These are phyloP conservation scores for Trissolcus japonicus DNA, from an alignment of 2,888 invertebrate species.

Conservation along the genomic window DNA sequence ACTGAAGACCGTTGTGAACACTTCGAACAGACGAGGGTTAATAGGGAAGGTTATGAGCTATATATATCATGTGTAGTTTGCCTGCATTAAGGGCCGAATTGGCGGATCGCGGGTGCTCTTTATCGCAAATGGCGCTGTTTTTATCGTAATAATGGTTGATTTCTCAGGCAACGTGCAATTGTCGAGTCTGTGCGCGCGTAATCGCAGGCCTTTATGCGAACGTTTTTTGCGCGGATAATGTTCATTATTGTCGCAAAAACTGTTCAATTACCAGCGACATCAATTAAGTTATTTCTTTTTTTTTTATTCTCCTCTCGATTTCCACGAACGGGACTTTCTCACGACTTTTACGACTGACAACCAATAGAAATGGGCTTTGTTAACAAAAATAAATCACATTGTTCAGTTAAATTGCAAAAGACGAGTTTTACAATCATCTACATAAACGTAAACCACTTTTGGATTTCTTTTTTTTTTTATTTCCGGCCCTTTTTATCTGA, in stretches of 20 bases:
- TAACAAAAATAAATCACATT: neutral
- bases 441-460: too few relatives aligned
- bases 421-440: too few relatives aligned
- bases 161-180: constrained; percentile 49
- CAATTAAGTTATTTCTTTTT: constrained; percentile 20
- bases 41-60: constrained; percentile 19
- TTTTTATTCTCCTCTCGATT: constrained; percentile 6
- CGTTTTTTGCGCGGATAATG: constrained; percentile 13
- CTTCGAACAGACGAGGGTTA: constrained; percentile 17
- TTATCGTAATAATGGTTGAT: constrained; percentile 39
- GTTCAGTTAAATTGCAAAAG: too few relatives aligned
- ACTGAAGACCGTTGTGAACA: constrained; percentile 13
- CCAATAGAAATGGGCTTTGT: neutral
- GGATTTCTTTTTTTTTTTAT: too few relatives aligned
- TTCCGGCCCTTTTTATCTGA: too few relatives aligned
- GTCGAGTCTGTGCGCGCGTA: constrained; percentile 36
- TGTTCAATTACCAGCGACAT: constrained; percentile 31
- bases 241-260: constrained; percentile 28
- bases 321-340: constrained; percentile 7
- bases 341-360: neutral
- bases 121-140: constrained; percentile 16
- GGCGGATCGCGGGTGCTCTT: constrained; percentile 6
- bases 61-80: constrained; percentile 19
- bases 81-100: constrained; percentile 6
- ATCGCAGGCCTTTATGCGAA: constrained; percentile 35